Evolutionary conservation across 1,140 invertebrate genomes (phyloP), one percentile per base, ranked within the genome.

Genomic region (Eupristina koningsbergeri): DNA sequence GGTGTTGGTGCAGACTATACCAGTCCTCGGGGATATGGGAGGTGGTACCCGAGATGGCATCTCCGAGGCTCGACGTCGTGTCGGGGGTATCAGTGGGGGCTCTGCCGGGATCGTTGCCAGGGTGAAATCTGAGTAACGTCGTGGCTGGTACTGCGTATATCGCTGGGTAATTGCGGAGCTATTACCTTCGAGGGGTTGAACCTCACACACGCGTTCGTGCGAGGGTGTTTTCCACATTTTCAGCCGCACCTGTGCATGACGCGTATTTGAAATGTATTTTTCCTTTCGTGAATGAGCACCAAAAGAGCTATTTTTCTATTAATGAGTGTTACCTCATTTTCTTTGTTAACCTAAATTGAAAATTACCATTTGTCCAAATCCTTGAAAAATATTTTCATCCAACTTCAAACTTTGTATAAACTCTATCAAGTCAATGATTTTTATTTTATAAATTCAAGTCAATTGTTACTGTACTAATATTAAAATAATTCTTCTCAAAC

Each of bases 201-300:
- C 95, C 89, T 97, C 96, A 89, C 96, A 96, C 1, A 97, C 94
- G 83, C 95, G 94, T 89, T 97, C 96, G 82, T 94, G 95, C 75
- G 95, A 95, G 5, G 92, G 85, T 1, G 96, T 96, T 73, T 95
- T 96, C 95, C 96, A 97, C 88, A 97, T 94, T 90, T 96, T 96
- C 93, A 97, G 94, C 67, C 95, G 93, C 0, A 96, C 91, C 91
- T 93, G n/a, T n/a, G 79, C 26, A n/a, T 29, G 34, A 67, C 2
- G 34, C 13, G 22, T 6, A 8, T 36, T 36, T 7, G 0, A 50
- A 53, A 29, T 19, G 47, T 41, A 41, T 17, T 50, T 17, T 15
- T 50, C 17, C 6, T 2, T 50, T 50, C 13, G 15, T 9, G 47
- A 19, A 34, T 64, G 63, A 2, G 63, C 29, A 31, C 13, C 34